phyloP scores from a whole-genome alignment of 2,888 invertebrate species.

The Sesamia inferens region DNA sequence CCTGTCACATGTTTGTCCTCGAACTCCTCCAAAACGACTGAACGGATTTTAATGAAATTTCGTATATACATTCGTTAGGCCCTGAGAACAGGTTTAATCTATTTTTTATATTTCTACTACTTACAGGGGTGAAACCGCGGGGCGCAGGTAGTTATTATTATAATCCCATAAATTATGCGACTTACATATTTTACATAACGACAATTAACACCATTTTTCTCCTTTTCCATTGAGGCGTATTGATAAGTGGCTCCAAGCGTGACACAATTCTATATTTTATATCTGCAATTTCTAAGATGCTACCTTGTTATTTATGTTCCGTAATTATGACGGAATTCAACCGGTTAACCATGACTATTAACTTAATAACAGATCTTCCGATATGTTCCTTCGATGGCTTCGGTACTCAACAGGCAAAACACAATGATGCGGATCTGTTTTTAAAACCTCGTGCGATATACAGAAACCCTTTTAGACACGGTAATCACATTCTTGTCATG shows the following conservation, averaged over 20 bases:
- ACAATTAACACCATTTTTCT: no score
- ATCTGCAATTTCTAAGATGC: no score
- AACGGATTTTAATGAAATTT: no score
- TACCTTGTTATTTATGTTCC: neutral
- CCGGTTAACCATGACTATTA: conserved; percentile 22
- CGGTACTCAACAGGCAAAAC: conserved; percentile 96
- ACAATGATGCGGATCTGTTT: conserved; percentile 96
- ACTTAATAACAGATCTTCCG: conserved; percentile 92
- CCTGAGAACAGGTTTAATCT: no score
- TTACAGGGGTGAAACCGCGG: no score
- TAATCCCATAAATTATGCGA: no score
- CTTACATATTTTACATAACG: no score
- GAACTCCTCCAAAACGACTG: no score
- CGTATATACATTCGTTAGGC: no score
- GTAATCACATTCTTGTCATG: conserved; percentile 96
- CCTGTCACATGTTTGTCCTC: no score
- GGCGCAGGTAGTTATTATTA: no score
- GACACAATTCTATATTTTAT: neutral
- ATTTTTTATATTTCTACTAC: no score
- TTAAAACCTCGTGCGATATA: conserved; percentile 97
- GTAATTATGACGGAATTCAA: neutral
- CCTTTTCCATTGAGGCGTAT: neutral
- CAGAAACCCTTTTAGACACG: conserved; percentile 97
- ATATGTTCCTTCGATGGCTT: conserved; percentile 98
- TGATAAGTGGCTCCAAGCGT: neutral